Conservation (phyloP, 2,113 vertebrate species). For the Pithys albifrons region DNA sequence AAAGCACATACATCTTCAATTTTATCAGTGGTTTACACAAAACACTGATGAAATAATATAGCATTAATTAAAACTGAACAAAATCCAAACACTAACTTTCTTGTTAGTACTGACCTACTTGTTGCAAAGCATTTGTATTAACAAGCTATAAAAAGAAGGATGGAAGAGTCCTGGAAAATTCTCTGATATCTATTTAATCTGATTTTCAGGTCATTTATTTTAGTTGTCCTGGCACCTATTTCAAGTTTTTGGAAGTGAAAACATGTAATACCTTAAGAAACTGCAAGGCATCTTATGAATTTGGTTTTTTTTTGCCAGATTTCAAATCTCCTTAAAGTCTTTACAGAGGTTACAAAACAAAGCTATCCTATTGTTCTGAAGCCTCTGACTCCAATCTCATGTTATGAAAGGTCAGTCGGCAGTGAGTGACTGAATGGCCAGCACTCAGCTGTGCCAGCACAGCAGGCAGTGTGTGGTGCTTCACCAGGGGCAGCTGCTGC, state of each 20-base stretch:
- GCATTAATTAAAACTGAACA: not conserved
- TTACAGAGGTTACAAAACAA: not conserved
- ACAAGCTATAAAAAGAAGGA: not conserved
- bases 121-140: not conserved
- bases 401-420: not conserved
- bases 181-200: constrained; percentile 1
- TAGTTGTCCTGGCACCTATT: constrained; percentile 9
- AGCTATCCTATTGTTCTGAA: not conserved
- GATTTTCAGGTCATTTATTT: constrained; percentile 11
- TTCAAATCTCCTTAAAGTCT: not conserved
- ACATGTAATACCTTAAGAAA: not conserved
- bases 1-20: not conserved
- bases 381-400: not conserved
- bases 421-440: not conserved
- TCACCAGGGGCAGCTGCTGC: not conserved
- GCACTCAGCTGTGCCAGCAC: not conserved
- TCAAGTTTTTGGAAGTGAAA: not conserved
- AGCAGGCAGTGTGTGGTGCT: not conserved
- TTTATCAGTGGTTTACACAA: constrained; percentile 1
- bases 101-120: not conserved
- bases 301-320: not conserved
- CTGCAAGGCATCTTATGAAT: not conserved
- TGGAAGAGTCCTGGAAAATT: constrained; percentile 3
- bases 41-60: not conserved
- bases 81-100: not conserved